Conservation (phyloP, 2,888 invertebrate species). For the Boloria euphrosyne region DNA sequence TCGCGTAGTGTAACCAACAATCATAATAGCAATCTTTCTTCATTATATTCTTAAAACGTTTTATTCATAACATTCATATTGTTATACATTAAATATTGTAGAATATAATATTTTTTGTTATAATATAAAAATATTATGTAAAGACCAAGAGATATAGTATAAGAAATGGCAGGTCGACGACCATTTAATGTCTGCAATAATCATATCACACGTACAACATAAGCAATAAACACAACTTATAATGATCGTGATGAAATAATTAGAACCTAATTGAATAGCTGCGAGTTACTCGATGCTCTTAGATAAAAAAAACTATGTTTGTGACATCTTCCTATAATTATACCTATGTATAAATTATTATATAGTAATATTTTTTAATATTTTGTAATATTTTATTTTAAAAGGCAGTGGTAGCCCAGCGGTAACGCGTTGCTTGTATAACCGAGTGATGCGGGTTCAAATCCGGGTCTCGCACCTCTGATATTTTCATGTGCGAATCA, state of each 20-base stretch:
- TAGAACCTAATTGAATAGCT: conserved; percentile 3
- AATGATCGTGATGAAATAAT: not conserved
- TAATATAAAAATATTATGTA: not conserved
- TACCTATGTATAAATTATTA: too few species aligned
- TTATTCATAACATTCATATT: not conserved
- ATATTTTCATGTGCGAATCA: too few species aligned
- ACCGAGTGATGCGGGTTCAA: too few species aligned
- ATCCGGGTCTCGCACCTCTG: too few species aligned
- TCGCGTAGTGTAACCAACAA: too few species aligned
- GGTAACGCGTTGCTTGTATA: too few species aligned
- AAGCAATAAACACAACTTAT: not conserved
- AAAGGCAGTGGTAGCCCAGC: too few species aligned
- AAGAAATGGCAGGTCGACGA: not conserved
- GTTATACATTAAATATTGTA: not conserved
- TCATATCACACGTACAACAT: not conserved
- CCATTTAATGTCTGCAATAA: conserved; percentile 7
- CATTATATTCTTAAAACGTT: not conserved
- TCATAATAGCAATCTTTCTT: too few species aligned
- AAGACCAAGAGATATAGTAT: not conserved
- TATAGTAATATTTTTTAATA: too few species aligned
- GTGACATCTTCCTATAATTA: too few species aligned
- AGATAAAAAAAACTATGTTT: too few species aligned
- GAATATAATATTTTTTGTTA: not conserved
- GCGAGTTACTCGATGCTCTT: not conserved
- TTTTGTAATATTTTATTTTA: too few species aligned